Evolutionary conservation across 2,888 invertebrate genomes (phyloP).

Genomic region (Anticlea derivata): DNA sequence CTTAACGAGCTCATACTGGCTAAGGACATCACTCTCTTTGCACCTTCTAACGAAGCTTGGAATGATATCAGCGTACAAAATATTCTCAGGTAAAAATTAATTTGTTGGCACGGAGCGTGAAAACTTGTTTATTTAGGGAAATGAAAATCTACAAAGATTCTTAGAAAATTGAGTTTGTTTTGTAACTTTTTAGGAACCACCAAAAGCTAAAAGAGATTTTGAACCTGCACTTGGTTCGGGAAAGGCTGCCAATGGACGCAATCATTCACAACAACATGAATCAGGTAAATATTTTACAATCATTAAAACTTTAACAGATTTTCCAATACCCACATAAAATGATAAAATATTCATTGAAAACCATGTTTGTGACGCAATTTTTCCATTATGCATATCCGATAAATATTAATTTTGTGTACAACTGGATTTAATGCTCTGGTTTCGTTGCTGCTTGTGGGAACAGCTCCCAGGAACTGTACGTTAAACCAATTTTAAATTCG

Average conservation of each 20-base stretch:
- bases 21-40: slow-evolving; percentile 92
- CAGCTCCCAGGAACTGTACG: slow-evolving; percentile 76
- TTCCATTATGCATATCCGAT: slow-evolving; percentile 43
- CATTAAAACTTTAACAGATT: slow-evolving; percentile 27
- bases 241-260: slow-evolving; percentile 89
- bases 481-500: slow-evolving; percentile 54
- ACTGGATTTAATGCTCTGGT: slow-evolving; percentile 58
- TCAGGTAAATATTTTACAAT: slow-evolving; percentile 78
- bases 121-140: slow-evolving; percentile 15
- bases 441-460: slow-evolving; percentile 65
- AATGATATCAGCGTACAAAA: slow-evolving; percentile 88
- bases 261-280: slow-evolving; percentile 89
- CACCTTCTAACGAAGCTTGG: slow-evolving; percentile 95
- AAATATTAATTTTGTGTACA: slow-evolving; percentile 48
- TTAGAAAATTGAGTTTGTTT: neutral
- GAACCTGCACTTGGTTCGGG: slow-evolving; percentile 91
- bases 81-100: slow-evolving; percentile 80
- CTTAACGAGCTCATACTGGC: slow-evolving; percentile 87
- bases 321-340: slow-evolving; percentile 21
- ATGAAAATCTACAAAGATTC: no score
- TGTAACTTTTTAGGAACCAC: slow-evolving; percentile 78
- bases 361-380: slow-evolving; percentile 32
- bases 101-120: slow-evolving; percentile 8
- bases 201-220: slow-evolving; percentile 90
- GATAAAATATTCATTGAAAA: slow-evolving; percentile 39